Conservation (phyloP, 2,797 vertebrate species). For the Onychomys leucogaster region DNA sequence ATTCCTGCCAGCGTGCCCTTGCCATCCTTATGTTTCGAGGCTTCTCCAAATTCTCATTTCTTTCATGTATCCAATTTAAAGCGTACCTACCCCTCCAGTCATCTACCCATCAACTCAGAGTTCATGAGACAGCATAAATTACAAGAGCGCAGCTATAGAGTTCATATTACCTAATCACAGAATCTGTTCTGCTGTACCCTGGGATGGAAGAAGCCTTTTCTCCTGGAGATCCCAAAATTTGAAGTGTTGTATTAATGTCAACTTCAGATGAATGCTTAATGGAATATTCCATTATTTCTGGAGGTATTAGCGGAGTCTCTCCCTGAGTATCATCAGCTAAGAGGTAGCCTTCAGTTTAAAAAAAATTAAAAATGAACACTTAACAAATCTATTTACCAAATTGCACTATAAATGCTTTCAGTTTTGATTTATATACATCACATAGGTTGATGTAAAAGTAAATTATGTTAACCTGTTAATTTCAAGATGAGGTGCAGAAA, state of each 20-base stretch:
- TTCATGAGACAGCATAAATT: constrained; percentile 78
- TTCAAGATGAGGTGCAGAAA: constrained; percentile 71
- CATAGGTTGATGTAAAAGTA: constrained; percentile 79
- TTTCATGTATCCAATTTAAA: constrained; percentile 54
- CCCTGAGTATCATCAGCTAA: constrained; percentile 99
- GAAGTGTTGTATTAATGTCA: constrained; percentile 99
- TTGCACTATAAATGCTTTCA: constrained; percentile 81
- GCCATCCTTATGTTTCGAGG: constrained; percentile 63
- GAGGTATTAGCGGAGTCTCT: constrained; percentile 98
- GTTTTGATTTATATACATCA: constrained; percentile 79
- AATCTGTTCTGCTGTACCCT: constrained; percentile 98
- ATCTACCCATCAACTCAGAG: constrained; percentile 78
- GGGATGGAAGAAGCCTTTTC: constrained; percentile 99
- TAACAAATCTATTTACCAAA: constrained; percentile 84
- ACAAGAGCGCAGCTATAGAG: constrained; percentile 82
- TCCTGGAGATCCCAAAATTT: constrained; percentile 98
- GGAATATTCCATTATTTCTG: constrained; percentile 99
- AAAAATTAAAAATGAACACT: constrained; percentile 86
- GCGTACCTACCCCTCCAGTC: constrained; percentile 57
- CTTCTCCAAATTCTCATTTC: constrained; percentile 70
- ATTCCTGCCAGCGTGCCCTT: background rate
- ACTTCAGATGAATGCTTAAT: constrained; percentile 98
- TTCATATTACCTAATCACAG: constrained; percentile 95
- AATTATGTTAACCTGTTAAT: constrained; percentile 74
- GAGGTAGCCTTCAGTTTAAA: constrained; percentile 93